Evolutionary conservation across 2,888 invertebrate species (phyloP), one percentile per base, ranked within the genome.

Genomic region (Stenurella melanura): DNA sequence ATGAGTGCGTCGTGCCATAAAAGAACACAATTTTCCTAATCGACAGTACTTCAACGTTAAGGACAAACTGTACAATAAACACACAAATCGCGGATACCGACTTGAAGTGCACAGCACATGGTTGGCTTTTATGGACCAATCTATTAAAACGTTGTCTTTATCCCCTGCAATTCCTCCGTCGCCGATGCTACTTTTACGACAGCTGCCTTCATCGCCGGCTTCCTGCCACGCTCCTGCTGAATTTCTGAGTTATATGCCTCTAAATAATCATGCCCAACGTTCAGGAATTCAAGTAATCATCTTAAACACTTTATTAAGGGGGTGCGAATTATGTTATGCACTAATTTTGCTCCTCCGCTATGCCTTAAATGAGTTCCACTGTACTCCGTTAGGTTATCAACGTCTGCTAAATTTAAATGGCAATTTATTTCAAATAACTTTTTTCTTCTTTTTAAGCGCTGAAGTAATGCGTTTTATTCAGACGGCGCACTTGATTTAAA

Each of bases 131-230:
- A 80, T 76, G 77, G 77, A 74, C 26, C 81, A 80, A 78, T 81
- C 78, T 80, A 77, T 81, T 79, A 76, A 80, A 79, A 77, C 79
- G 76, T 67, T 74, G 78, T 80, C 79, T 76, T 77, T 75, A 79
- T 81, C 76, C 78, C 54, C 68, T 42, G 72, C 50, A 56, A 18
- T 19, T 54, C 11, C 30, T 21, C n/a, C 63, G 56, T 56, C 63
- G 72, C 63, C 72, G 30, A 63, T 64, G 63, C 72, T 56, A 54
- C 64, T 72, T 72, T 72, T 72, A 63, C 56, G 63, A 63, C 54
- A 67, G 50, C 54, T 50, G 67, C 54, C 67, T 54, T 26, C 67
- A 54, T 67, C 67, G 30, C 67, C 34, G 54, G 67, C 67, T 54
- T 67, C 67, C 50, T 67, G 67, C 69, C 57, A 17, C 58, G 38